Base-by-base conservation (phyloP, 2,113 vertebrate species). In the Callocephalon fimbriatum region DNA sequence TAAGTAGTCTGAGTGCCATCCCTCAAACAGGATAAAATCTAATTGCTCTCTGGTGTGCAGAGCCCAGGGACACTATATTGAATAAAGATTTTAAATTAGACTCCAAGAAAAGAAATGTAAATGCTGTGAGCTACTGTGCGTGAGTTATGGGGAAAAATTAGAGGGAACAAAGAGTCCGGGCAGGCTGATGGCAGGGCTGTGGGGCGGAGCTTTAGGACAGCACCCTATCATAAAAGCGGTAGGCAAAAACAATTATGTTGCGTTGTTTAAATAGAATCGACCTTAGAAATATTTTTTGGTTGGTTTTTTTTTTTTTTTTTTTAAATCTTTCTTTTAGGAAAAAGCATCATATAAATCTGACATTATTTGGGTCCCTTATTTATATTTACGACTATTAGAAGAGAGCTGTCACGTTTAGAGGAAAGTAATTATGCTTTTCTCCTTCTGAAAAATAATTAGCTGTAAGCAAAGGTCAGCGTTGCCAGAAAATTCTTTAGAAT, bases 401-500 rank as follows among this genome's bases (percentile, higher is more conserved):
- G 67, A 62, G 68, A 86, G 25, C 29, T 42, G 9, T 88, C 63
- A 32, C 50, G 51, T 81, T 81, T 86, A 92, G 40, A 83, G 37
- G 19, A 80, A 86, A 91, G 26, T 72, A 89, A 79, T 68, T 44
- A 74, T 51, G 20, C 27, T 91, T 86, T 95, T 81, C 47, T 87
- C 26, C 72, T 90, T 92, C 63, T 84, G 59, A 80, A 93, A 75
- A 31, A 27, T 85, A 89, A 87, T 75, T 94, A 50, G 50, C 54
- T 87, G 22, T 75, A 71, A 93, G 56, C 31, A 94, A 82, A 83
- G 82, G 94, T 95, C 74, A 76, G 25, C n/a, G 29, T 63, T 92
- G 32, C 29, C 72, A 67, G 77, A 72, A 85, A 67, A 51, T 14
- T 68, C 58, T 89, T 66, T 1, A 61, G 53, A 32, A 47, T 67